phyloP scores from a whole-genome alignment of 2,797 vertebrate genomes.

The Threskiornis aethiopicus region DNA sequence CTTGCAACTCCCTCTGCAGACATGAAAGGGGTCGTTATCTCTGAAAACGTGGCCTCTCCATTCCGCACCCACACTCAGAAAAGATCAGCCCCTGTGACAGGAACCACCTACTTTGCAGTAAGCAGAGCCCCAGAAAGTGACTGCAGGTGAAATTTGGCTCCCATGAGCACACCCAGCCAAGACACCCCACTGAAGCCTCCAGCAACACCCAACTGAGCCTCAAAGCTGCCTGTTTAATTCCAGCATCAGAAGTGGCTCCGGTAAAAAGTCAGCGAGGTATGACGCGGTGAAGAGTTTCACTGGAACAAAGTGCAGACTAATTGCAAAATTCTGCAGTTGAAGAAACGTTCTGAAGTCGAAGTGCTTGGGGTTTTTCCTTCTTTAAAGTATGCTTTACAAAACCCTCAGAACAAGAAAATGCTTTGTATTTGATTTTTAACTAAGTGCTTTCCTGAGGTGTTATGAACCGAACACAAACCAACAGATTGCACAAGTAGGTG shows the following conservation, averaged over 20 bases:
- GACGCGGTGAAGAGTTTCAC: neutral
- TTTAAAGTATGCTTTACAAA: conserved; percentile 8
- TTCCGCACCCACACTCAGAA: neutral
- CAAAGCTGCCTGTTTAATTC: neutral
- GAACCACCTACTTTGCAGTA: neutral
- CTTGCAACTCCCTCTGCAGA: neutral
- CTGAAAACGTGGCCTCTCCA: neutral
- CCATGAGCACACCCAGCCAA: fast-evolving
- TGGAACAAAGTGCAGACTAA: neutral
- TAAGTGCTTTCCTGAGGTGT: conserved; percentile 10
- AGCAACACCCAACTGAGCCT: neutral
- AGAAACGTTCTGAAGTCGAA: neutral
- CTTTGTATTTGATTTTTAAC: conserved; percentile 16
- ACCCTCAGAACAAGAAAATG: neutral
- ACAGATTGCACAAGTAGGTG: neutral
- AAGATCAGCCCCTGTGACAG: neutral
- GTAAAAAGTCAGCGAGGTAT: neutral
- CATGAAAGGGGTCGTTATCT: neutral
- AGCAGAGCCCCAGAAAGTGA: neutral
- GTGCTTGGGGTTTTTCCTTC: neutral
- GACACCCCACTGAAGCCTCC: neutral
- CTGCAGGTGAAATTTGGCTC: neutral
- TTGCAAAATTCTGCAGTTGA: neutral
- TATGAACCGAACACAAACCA: neutral
- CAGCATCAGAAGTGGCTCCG: neutral